These are phyloP conservation scores for Pseudochromis fuscus DNA, from an alignment of 2,797 vertebrate genomes.

Conservation along the genomic window DNA sequence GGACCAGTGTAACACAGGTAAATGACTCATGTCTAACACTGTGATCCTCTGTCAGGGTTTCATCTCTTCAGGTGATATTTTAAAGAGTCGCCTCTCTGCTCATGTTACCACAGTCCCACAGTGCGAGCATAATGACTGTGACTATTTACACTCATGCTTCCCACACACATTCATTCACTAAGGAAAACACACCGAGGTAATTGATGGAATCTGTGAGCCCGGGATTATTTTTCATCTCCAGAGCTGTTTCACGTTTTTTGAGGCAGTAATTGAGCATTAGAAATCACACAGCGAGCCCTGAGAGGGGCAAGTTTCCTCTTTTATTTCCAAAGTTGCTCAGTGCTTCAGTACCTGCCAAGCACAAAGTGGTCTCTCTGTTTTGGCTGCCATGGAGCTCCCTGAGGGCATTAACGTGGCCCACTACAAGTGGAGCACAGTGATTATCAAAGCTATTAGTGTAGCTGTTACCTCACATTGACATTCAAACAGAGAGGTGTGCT, in stretches of 20 bases:
- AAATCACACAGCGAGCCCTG: constrained; percentile 17
- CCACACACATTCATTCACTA: constrained; percentile 31
- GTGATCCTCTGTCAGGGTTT: neutral
- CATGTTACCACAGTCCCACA: constrained; percentile 9
- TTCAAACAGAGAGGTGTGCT: constrained; percentile 54
- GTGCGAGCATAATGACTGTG: too few species aligned
- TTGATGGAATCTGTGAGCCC: constrained; percentile 17
- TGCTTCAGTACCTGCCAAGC: constrained; percentile 37
- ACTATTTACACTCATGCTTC: constrained; percentile 14
- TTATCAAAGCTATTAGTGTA: constrained; percentile 66
- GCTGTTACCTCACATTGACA: constrained; percentile 55
- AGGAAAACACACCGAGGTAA: constrained; percentile 31
- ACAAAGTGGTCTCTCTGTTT: constrained; percentile 41
- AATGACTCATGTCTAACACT: neutral
- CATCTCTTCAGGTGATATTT: neutral
- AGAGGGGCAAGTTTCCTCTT: neutral
- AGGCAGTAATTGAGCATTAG: constrained; percentile 26
- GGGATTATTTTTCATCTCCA: constrained; percentile 22
- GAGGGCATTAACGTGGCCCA: constrained; percentile 39
- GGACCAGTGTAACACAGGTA: too few species aligned
- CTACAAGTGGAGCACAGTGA: constrained; percentile 59
- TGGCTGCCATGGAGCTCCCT: constrained; percentile 29
- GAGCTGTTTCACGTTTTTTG: constrained; percentile 20
- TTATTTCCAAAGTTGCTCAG: constrained; percentile 14
- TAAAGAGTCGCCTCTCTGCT: constrained; percentile 1